phyloP scores from a whole-genome alignment of 2,797 vertebrate genomes.

The Nannoperca australis region DNA sequence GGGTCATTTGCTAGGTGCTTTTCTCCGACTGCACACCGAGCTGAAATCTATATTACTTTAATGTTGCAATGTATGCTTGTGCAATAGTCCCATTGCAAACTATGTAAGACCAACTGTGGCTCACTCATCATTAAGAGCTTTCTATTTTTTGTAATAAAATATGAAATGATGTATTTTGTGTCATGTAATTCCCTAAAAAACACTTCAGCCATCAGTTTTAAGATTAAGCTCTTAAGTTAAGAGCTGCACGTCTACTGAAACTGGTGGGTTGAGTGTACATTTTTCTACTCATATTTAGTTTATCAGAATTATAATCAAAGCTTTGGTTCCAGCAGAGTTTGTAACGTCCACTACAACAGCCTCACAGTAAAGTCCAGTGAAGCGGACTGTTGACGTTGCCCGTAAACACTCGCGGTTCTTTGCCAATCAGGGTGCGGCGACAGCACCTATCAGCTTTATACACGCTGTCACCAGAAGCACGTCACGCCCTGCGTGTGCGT shows the following conservation, averaged over 20 bases:
- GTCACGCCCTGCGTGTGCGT: conserved; percentile 47
- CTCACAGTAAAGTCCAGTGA: neutral
- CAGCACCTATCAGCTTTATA: conserved; percentile 58
- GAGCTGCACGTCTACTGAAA: neutral
- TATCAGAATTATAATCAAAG: neutral
- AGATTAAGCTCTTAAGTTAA: neutral
- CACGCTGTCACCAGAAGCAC: conserved; percentile 10
- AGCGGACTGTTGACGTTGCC: neutral
- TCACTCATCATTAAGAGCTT: neutral
- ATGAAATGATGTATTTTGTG: conserved; percentile 25
- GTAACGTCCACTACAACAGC: too few species aligned
- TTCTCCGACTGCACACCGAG: neutral
- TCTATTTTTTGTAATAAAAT: conserved; percentile 67
- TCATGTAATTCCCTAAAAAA: neutral
- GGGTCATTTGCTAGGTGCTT: neutral
- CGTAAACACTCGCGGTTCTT: conserved; percentile 18
- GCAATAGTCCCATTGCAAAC: neutral
- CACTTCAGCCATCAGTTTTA: neutral
- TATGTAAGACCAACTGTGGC: neutral
- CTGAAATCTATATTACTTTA: neutral
- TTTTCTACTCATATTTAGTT: too few species aligned
- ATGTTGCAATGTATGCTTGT: neutral
- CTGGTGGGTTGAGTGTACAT: too few species aligned
- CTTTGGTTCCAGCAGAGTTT: neutral
- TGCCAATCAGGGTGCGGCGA: conserved; percentile 62